Base-by-base conservation (phyloP, 2,797 vertebrate species). In the Dendrocincla fuliginosa region DNA sequence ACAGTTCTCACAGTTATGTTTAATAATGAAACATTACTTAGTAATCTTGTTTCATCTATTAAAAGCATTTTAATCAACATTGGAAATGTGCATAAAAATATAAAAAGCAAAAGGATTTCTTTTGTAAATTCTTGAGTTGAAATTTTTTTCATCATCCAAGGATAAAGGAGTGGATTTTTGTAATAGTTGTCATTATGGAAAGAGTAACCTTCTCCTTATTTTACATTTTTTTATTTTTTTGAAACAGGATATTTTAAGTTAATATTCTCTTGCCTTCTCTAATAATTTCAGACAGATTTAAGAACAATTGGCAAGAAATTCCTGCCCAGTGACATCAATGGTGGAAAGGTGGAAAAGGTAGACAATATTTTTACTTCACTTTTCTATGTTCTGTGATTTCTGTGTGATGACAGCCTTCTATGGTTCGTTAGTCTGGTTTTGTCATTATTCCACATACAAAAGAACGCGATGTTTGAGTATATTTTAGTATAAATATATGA, bases 261-360 rank as follows among this genome's bases (percentile, higher is more conserved):
- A 96, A 95, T 86, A 63, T 85, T 89, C 27, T 76, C 7, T 91
- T 94, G 82, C 91, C 42, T 95, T 95, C 57, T 78, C 37, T 97
- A 78, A 97, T 94, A 68, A 98, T 98, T 98, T 95, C 98, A 99
- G 99, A 99, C 97, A 98, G 99, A 99, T 98, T 98, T 99, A 95
- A 99, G 99, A 98, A 98, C 98, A 56, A 98, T 99, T 96, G 99
- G 99, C 87, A 99, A 98, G 96, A 99, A 99, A 92, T 98, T 98
- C 92, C 98, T 99, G 30, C 99, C 99, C 27, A 96, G 98, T 91
- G 99, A 99, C 95, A 99, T 99, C 96, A 99, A 99, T 96, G 99
- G 99, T 95, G 99, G 99, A 97, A 98, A 98, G 96, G 98, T 99
- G 91, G 99, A 99, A 96, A 99, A 99, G 98, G 99, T 99, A 98